phyloP scores from a whole-genome alignment of 2,888 invertebrate species.

The Teinopalpus imperialis region DNA sequence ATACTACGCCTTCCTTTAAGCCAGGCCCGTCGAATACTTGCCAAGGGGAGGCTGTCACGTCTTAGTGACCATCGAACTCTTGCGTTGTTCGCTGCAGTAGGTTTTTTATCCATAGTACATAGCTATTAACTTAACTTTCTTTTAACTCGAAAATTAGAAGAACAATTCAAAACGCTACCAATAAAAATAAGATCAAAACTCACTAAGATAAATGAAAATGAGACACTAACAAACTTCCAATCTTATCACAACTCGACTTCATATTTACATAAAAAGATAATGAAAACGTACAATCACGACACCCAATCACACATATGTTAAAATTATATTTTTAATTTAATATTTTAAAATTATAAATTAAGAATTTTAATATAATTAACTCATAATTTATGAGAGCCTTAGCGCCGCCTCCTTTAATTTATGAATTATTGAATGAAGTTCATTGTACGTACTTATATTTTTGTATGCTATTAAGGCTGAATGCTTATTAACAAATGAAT shows the following conservation, averaged over 20 bases:
- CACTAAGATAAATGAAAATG: constrained; percentile 15
- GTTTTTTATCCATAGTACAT: constrained; percentile 14
- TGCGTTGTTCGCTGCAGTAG: constrained; percentile 7
- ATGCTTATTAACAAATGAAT: too few species aligned
- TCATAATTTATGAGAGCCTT: too few species aligned
- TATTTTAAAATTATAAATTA: too few species aligned
- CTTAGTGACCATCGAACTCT: constrained; percentile 49
- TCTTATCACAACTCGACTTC: constrained; percentile 24
- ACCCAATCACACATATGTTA: too few species aligned
- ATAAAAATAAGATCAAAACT: constrained; percentile 10
- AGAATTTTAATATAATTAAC: too few species aligned
- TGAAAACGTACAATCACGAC: constrained; percentile 11
- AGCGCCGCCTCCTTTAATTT: too few species aligned
- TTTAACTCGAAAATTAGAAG: too few species aligned
- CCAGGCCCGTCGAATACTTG: constrained; percentile 57
- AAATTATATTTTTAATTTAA: too few species aligned
- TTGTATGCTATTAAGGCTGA: too few species aligned
- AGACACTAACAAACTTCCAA: constrained; percentile 23
- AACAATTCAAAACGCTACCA: background rate
- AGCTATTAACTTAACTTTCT: too few species aligned
- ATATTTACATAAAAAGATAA: constrained; percentile 22
- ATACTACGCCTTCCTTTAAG: constrained; percentile 54
- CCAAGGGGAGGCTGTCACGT: constrained; percentile 65
- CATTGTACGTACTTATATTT: too few species aligned
- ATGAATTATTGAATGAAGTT: too few species aligned